Evolutionary conservation across 2,113 vertebrate species (phyloP), one percentile per base, ranked within the genome.

Genomic region (Thamnophis sirtalis): DNA sequence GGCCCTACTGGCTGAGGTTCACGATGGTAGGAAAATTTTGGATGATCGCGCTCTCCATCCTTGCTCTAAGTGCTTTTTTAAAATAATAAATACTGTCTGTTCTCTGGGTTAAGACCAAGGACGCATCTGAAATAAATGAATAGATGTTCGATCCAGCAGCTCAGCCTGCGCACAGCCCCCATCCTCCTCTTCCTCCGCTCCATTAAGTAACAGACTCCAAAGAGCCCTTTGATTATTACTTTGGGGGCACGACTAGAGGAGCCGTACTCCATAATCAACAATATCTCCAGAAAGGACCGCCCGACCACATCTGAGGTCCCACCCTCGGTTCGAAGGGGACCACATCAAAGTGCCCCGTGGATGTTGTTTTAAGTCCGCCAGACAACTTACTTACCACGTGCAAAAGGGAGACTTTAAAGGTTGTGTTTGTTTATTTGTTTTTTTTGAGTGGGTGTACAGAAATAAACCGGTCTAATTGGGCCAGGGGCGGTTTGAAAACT

Each of bases 201-300:
- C 85, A 3, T 43, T 26, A 93, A 96, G 93, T 0, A 95, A 95
- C 94, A 96, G 97, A 95, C 96, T 94, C 96, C 94, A 38, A 96
- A 96, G 94, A 91, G 58, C 93, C 96, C 96, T 93, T 96, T 96
- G 97, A 96, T 98, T 96, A 96, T 97, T 97, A 97, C 97, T 97
- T 92, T 92, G 96, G 96, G 96, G 97, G 90, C 95, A 93, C 93
- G 68, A 80, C 7, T 7, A 80, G 73, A 80, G 43, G 63, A 68
- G 11, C 28, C 63, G 0, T 2, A 68, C 33, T 8, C n/a, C 68
- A 38, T 21, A 38, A 80, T 80, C 73, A 80, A 80, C 38, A 43
- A 1, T 21, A 80, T 43, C 9, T 80, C 73, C 73, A 80, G 33
- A 21, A 80, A 38, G 73, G 33, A 43, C 33, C 73, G 6, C 33